Base-by-base conservation (phyloP, 1,140 invertebrate species). In the Lordiphosa mommai region DNA sequence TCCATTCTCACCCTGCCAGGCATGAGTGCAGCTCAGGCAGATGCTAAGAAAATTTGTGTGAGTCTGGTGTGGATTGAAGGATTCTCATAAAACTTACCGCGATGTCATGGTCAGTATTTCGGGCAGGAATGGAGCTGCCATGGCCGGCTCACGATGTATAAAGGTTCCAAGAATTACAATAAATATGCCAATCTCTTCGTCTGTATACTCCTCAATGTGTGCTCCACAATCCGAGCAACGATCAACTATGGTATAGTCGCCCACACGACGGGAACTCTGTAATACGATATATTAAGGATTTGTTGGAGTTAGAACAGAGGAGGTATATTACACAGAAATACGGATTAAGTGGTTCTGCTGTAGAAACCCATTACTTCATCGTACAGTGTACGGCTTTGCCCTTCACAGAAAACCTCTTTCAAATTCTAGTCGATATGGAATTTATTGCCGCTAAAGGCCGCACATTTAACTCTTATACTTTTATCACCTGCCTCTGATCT, bases 161-260 rank as follows among this genome's bases (percentile, higher is more conserved):
- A 98, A 99, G 1, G 98, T 99, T 14, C 96, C 96, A 40, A 99
- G 89, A 50, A 96, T 95, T 17, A 99, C 96, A 60, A 99, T 96
- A 85, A 97, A 96, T 16, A 99, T 91, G 0, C 97, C 97, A 30
- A 99, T 91, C 88, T 99, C 98, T 88, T 99, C 98, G 89, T 99
- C 98, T 66, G 95, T 97, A 88, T 99, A 99, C 82, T 97, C 94
- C 90, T 99, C 98, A 67, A 95, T 92, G 1, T 94, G 87, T 48
- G 92, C 92, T 34, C 96, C 95, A 88, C 96, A 97, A 87, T 97
- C 94, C 2, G 94, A 92, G 80, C 89, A 93, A 88, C 93, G 91
- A 40, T 94, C 92, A 60, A 91, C 91, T 40, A 94, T 91, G 57
- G 93, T 94, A 49, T 95, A 94, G 47, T 95, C 93, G 0, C 94